Evolutionary conservation across 2,797 vertebrate genomes (phyloP).

Genomic region (Thalassophryne amazonica): DNA sequence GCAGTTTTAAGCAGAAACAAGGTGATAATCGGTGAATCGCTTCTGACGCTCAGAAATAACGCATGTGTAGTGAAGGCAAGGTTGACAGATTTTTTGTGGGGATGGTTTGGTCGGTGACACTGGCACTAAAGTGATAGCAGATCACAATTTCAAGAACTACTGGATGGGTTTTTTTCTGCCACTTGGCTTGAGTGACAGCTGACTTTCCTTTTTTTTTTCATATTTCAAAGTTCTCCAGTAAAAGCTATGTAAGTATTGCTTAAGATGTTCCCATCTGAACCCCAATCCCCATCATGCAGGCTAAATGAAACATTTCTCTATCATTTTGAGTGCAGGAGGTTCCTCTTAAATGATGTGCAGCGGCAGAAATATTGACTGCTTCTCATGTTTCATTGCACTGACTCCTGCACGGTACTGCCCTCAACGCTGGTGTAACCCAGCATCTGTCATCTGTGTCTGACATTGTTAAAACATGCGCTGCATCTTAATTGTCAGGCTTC

Average conservation of each 20-base stretch:
- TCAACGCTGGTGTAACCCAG: not conserved
- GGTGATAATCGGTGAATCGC: too few relatives aligned
- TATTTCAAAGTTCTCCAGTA: too few relatives aligned
- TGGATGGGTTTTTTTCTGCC: too few relatives aligned
- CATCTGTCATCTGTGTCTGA: not conserved
- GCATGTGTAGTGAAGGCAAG: too few relatives aligned
- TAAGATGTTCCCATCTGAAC: conserved; percentile 20
- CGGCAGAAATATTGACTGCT: conserved; percentile 3
- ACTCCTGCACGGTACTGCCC: not conserved
- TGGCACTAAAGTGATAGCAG: too few relatives aligned
- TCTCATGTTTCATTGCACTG: conserved; percentile 13
- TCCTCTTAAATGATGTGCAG: conserved; percentile 37
- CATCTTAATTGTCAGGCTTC: conserved; percentile 1
- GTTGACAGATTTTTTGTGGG: too few relatives aligned
- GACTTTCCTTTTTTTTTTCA: too few relatives aligned
- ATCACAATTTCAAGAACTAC: too few relatives aligned
- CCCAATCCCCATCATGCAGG: conserved; percentile 17
- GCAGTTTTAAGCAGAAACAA: too few relatives aligned
- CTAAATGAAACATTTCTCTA: conserved; percentile 13
- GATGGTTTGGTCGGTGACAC: too few relatives aligned
- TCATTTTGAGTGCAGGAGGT: conserved; percentile 14
- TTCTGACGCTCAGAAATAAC: too few relatives aligned
- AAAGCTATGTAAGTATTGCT: not conserved
- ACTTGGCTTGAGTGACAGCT: too few relatives aligned
- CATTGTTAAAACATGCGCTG: conserved; percentile 5